phyloP scores from a whole-genome alignment of 2,888 invertebrate species.

The Lobophora halterata region DNA sequence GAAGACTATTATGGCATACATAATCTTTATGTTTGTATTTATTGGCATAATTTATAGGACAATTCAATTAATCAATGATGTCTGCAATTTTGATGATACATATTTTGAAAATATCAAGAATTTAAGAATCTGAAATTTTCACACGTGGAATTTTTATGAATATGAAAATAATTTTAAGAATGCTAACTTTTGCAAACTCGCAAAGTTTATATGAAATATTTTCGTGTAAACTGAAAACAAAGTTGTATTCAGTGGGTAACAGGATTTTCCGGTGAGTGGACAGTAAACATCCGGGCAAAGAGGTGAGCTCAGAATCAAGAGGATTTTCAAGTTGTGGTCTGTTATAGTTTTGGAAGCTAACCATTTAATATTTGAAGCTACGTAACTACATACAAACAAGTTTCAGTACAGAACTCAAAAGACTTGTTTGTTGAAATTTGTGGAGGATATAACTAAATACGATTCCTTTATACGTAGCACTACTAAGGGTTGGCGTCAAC shows the following conservation, averaged over 20 bases:
- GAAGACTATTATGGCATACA: conserved; percentile 11
- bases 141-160: too few relatives aligned
- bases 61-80: too few relatives aligned
- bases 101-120: too few relatives aligned
- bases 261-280: conserved; percentile 39
- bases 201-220: conserved; percentile 25
- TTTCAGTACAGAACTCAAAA: conserved; percentile 1
- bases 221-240: conserved; percentile 27
- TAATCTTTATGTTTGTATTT: conserved; percentile 2
- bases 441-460: too few relatives aligned
- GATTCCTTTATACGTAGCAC: too few relatives aligned
- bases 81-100: too few relatives aligned
- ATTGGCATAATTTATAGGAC: too few relatives aligned
- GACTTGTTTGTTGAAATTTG: conserved; percentile 8
- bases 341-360: neutral
- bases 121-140: too few relatives aligned
- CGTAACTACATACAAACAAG: too few relatives aligned
- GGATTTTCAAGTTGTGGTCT: neutral
- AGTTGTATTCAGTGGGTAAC: conserved; percentile 38
- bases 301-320: conserved; percentile 6
- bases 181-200: neutral
- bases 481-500: conserved; percentile 29
- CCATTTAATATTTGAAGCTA: too few relatives aligned
- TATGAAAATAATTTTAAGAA: conserved; percentile 3
- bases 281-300: conserved; percentile 39